phyloP scores from a whole-genome alignment of 37 sponge, comb jelly and placozoan species.

The Geodia barretti region DNA sequence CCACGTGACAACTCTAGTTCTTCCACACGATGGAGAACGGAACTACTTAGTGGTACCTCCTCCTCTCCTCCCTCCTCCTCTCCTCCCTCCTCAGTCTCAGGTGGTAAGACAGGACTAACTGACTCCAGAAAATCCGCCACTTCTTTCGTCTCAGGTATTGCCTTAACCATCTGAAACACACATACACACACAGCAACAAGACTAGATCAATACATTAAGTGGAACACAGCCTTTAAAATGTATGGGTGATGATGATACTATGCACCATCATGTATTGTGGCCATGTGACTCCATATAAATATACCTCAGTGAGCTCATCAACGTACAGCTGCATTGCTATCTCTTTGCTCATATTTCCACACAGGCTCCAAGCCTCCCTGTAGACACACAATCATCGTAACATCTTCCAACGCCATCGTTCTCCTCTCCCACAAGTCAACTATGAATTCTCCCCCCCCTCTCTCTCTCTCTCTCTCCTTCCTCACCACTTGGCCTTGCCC shows the following conservation, averaged over 20 bases:
- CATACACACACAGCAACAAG: no score
- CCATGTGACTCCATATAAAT: not conserved
- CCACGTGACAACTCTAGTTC: not conserved
- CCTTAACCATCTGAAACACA: slow-evolving; percentile 70
- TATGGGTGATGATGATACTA: not conserved
- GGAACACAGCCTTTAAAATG: not conserved
- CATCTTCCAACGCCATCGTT: not conserved
- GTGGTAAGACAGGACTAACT: slow-evolving; percentile 46
- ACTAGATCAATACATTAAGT: not conserved
- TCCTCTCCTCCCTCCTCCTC: slow-evolving; percentile 10
- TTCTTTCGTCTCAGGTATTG: slow-evolving; percentile 70
- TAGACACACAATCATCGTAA: not conserved
- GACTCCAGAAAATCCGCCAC: slow-evolving; percentile 51
- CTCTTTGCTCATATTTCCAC: slow-evolving; percentile 26
- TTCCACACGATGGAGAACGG: not conserved
- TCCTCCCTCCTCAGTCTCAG: slow-evolving; percentile 4
- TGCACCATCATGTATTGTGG: not conserved
- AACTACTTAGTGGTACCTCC: slow-evolving; percentile 1
- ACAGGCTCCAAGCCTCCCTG: slow-evolving; percentile 62
- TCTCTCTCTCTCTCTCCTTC: not conserved
- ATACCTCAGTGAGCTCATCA: not conserved
- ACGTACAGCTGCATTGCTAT: slow-evolving; percentile 46
- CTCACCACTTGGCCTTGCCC: slow-evolving; percentile 67
- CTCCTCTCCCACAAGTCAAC: no score
- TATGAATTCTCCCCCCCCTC: no score